These are phyloP conservation scores for Eptatretus burgeri DNA, from an alignment of 2,113 vertebrate species.

Conservation along the genomic window DNA sequence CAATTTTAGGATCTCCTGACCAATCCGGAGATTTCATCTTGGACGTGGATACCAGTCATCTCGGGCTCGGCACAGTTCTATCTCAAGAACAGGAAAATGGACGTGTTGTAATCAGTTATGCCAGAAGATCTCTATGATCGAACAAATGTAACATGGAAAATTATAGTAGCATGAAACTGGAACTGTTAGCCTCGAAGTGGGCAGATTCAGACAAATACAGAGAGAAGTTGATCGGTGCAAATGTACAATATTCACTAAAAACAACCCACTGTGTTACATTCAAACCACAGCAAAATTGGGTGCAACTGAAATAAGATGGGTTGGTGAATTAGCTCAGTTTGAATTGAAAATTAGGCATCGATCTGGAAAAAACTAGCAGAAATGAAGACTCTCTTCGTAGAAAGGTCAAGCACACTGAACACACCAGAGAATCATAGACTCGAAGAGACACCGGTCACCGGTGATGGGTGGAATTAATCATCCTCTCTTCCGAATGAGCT, in stretches of 20 bases:
- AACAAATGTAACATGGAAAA: background rate
- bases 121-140: background rate
- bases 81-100: background rate
- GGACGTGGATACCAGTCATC: background rate
- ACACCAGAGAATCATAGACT: no score
- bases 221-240: background rate
- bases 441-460: no score
- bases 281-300: no score
- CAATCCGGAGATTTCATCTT: background rate
- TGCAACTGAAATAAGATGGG: no score
- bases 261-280: no score
- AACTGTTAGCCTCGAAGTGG: background rate
- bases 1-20: background rate
- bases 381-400: no score
- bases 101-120: background rate
- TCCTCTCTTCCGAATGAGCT: no score
- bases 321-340: no score
- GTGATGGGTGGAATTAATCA: no score
- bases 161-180: slow-evolving; percentile 1
- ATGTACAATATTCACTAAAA: background rate
- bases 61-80: background rate
- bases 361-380: no score
- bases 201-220: background rate
- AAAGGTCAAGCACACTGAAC: no score
- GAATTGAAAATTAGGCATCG: no score